A percentile compares a stretch with the other conserved stretches of the same genome.
Evolutionary conservation across 1,140 invertebrate genomes (phyloP).

Genomic region (Leptinotarsa lineolata): DNA sequence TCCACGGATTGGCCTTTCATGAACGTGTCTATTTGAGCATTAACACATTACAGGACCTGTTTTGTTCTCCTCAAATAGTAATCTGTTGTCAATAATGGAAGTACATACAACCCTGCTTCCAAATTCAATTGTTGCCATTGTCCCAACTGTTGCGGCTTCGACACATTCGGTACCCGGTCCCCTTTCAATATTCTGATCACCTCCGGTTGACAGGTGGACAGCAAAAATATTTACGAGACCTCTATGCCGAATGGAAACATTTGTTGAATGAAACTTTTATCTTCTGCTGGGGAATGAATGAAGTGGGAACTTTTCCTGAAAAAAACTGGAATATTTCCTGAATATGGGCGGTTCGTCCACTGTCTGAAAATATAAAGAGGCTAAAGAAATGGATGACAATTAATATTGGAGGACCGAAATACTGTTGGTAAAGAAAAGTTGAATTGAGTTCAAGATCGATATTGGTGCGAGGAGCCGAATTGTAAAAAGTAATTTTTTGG

Average conservation of each 20-base stretch:
- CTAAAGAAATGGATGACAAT: no score
- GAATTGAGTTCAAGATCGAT: background rate
- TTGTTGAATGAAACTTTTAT: slow-evolving; percentile 13
- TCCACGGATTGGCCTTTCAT: slow-evolving; percentile 45
- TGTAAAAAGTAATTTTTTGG: no score
- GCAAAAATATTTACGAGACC: slow-evolving; percentile 43
- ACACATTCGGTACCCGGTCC: slow-evolving; percentile 21
- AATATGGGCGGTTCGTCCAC: no score
- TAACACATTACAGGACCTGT: slow-evolving; percentile 47
- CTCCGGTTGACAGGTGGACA: slow-evolving; percentile 40
- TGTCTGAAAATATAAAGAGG: no score
- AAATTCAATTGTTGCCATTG: slow-evolving; percentile 44
- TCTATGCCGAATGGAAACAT: slow-evolving; percentile 17
- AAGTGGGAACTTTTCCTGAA: no score
- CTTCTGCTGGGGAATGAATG: background rate
- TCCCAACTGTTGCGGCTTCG: slow-evolving; percentile 36
- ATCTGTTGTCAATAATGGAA: slow-evolving; percentile 49
- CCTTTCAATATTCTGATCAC: slow-evolving; percentile 41
- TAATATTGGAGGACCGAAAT: no score
- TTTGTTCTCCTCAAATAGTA: slow-evolving; percentile 50
- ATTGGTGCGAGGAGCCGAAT: no score
- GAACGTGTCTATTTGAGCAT: slow-evolving; percentile 43
- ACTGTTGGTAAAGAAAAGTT: no score
- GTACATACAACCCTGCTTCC: slow-evolving; percentile 40
- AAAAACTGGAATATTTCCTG: no score